Percentiles rank a stretch among this genome's conserved stretches.
Evolutionary conservation across 2,113 vertebrate species (phyloP).

Genomic region (Tragelaphus scriptus): DNA sequence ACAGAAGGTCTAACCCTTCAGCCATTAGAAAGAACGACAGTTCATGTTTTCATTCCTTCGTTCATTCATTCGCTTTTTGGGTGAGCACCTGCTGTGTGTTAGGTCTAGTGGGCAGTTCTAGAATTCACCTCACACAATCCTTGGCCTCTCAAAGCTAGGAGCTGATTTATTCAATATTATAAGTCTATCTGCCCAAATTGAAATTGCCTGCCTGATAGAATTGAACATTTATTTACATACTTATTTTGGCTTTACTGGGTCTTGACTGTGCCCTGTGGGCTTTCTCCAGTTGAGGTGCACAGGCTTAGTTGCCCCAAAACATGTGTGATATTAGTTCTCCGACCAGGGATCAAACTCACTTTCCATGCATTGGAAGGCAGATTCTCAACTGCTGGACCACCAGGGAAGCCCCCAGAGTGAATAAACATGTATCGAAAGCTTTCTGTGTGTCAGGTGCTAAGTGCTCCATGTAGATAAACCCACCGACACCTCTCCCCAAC

Average conservation of each 20-base stretch:
- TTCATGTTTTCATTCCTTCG: neutral
- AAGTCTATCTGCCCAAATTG: neutral
- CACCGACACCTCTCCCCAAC: neutral
- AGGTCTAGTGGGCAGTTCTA: neutral
- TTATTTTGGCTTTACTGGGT: neutral
- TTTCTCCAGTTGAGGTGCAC: neutral
- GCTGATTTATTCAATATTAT: neutral
- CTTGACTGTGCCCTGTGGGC: neutral
- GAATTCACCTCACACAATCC: neutral
- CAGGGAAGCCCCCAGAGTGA: neutral
- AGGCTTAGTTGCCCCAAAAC: neutral
- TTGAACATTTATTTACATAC: neutral
- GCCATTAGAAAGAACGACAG: neutral
- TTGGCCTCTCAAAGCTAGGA: neutral
- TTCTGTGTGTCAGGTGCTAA: neutral
- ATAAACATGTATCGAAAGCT: neutral
- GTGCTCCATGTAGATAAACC: neutral
- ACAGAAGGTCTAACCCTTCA: neutral
- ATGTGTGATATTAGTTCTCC: neutral
- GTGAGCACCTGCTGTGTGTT: neutral
- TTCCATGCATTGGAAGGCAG: neutral
- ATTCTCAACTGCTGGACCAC: neutral
- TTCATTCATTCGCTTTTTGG: neutral
- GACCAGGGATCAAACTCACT: neutral
- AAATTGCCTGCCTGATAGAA: neutral